Conservation (phyloP, 2,888 invertebrate genomes). For the Leptopterna dolabrata region DNA sequence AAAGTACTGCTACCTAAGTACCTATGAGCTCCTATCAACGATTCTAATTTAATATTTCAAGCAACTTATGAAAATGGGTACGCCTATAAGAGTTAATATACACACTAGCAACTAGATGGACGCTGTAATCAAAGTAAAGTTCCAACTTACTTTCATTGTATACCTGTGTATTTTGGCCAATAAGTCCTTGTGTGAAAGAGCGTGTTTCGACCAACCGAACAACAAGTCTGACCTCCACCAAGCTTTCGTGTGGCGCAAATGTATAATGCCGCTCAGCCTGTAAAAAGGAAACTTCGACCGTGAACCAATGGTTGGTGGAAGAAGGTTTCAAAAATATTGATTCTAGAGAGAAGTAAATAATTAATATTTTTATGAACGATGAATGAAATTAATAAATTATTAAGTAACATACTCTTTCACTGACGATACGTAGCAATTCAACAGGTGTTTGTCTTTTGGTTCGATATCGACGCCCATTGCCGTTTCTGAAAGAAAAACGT, state of each 20-base stretch:
- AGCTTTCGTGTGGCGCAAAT: slow-evolving; percentile 82
- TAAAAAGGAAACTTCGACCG: background rate
- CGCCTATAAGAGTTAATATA: too few relatives aligned
- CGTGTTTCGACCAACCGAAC: slow-evolving; percentile 81
- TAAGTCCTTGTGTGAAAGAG: slow-evolving; percentile 79
- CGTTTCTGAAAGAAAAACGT: slow-evolving; percentile 73
- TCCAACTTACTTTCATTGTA: slow-evolving; percentile 75
- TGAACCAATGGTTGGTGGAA: too few relatives aligned
- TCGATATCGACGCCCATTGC: slow-evolving; percentile 88
- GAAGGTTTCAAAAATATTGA: too few relatives aligned
- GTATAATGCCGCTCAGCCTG: slow-evolving; percentile 85
- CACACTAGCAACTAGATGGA: too few relatives aligned
- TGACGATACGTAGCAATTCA: slow-evolving; percentile 85
- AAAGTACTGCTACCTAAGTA: too few relatives aligned
- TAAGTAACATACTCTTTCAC: slow-evolving; percentile 78
- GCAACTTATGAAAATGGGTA: too few relatives aligned
- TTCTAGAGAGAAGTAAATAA: too few relatives aligned
- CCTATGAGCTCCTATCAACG: too few relatives aligned
- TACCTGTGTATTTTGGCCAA: slow-evolving; percentile 82
- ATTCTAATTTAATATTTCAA: too few relatives aligned
- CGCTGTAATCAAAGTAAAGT: too few relatives aligned
- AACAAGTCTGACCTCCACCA: slow-evolving; percentile 83
- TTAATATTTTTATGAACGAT: too few relatives aligned
- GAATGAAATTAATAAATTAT: too few relatives aligned
- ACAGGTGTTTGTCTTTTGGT: slow-evolving; percentile 73